phyloP scores from a whole-genome alignment of 2,888 invertebrate species.

The Noctua fimbriata region DNA sequence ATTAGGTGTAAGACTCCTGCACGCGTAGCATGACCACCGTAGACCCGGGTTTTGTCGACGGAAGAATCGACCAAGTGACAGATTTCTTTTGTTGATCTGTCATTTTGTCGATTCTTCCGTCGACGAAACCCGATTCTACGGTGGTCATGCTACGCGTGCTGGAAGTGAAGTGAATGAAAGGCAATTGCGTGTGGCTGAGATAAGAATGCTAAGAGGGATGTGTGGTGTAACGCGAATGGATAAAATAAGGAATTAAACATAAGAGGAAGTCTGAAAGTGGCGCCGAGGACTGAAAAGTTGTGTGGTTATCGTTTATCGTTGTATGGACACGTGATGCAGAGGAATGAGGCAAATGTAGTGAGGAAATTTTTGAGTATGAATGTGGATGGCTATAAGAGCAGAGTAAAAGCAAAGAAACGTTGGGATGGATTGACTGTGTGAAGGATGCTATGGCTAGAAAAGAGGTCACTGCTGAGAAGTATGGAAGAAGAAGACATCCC shows the following conservation, averaged over 20 bases:
- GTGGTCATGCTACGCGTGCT: too few relatives aligned
- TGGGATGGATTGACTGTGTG: neutral
- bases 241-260: neutral
- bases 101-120: too few relatives aligned
- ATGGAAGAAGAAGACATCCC: neutral
- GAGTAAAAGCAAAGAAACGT: neutral
- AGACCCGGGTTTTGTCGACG: too few relatives aligned
- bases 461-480: neutral
- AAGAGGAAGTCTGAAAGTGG: neutral
- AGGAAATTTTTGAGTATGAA: too few relatives aligned
- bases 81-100: too few relatives aligned
- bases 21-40: too few relatives aligned
- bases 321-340: neutral
- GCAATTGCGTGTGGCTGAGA: neutral
- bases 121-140: too few relatives aligned
- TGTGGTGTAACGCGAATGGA: neutral
- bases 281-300: neutral
- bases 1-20: neutral
- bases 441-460: neutral
- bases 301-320: neutral
- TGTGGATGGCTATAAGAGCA: neutral
- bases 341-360: neutral
- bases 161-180: neutral
- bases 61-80: too few relatives aligned
- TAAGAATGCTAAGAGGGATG: neutral